phyloP scores from a whole-genome alignment of 2,113 vertebrate genomes.

The Herpailurus yagouaroundi region DNA sequence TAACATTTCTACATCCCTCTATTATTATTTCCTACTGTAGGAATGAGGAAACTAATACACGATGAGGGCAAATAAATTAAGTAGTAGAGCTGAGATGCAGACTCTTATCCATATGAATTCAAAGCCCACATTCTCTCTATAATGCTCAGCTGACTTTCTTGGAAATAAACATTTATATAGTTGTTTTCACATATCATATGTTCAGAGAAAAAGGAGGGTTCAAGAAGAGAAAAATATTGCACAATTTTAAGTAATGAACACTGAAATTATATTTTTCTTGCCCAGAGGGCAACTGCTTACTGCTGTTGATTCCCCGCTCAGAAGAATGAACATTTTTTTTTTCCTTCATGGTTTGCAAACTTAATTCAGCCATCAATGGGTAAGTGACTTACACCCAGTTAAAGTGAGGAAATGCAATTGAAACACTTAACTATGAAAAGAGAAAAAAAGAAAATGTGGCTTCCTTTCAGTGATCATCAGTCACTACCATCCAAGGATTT shows the following conservation, averaged over 20 bases:
- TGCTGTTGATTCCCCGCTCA: background rate
- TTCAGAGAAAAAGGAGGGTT: background rate
- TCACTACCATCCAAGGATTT: constrained; percentile 36
- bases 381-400: background rate
- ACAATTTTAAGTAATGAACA: constrained; percentile 26
- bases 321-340: constrained; percentile 22
- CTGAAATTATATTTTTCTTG: background rate
- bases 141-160: background rate
- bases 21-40: background rate
- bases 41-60: background rate
- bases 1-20: background rate
- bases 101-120: background rate
- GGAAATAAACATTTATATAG: background rate
- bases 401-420: constrained; percentile 32
- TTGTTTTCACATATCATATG: background rate
- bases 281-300: background rate
- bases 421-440: background rate
- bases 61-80: background rate
- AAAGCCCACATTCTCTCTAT: constrained; percentile 20
- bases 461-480: constrained; percentile 24
- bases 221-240: background rate
- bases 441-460: background rate
- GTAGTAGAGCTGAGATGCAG: background rate
- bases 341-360: background rate
- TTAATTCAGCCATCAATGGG: background rate